A percentile compares a stretch with the other conserved stretches of the same genome.
phyloP scores from a whole-genome alignment of 2,888 invertebrate genomes.

The Netelia melanura region DNA sequence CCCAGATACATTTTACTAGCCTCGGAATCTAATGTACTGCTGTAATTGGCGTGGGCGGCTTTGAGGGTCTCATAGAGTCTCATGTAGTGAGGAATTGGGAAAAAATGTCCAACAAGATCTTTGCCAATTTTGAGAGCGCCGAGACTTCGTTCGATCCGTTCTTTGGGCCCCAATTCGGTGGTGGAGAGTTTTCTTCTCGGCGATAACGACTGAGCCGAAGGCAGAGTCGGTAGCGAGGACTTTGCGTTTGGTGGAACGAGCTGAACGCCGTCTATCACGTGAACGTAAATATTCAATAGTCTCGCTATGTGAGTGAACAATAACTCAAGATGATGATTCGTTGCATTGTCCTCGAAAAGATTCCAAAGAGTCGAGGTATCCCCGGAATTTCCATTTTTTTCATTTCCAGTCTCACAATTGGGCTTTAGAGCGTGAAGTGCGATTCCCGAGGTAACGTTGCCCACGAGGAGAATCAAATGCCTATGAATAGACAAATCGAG shows the following conservation, averaged over 20 bases:
- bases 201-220: conserved; percentile 84
- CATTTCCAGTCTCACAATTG: conserved; percentile 74
- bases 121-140: conserved; percentile 78
- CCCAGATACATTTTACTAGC: conserved; percentile 91
- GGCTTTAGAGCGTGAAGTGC: conserved; percentile 85
- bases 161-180: conserved; percentile 83
- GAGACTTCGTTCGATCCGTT: conserved; percentile 82
- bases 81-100: conserved; percentile 92
- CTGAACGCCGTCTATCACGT: conserved; percentile 90
- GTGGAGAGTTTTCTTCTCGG: conserved; percentile 82
- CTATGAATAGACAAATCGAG: conserved; percentile 85
- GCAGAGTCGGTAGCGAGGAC: conserved; percentile 87
- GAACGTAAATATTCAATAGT: conserved; percentile 90
- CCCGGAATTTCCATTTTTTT: conserved; percentile 44
- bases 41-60: conserved; percentile 94
- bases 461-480: conserved; percentile 84
- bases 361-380: conserved; percentile 75
- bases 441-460: conserved; percentile 83
- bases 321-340: conserved; percentile 85
- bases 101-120: conserved; percentile 88
- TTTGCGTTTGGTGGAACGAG: conserved; percentile 86
- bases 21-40: conserved; percentile 92
- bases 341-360: conserved; percentile 82
- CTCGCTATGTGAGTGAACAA: conserved; percentile 89
- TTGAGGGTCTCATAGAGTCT: conserved; percentile 93